These are phyloP conservation scores for Spodoptera frugiperda DNA, from an alignment of 1,140 invertebrate species.

Conservation along the genomic window DNA sequence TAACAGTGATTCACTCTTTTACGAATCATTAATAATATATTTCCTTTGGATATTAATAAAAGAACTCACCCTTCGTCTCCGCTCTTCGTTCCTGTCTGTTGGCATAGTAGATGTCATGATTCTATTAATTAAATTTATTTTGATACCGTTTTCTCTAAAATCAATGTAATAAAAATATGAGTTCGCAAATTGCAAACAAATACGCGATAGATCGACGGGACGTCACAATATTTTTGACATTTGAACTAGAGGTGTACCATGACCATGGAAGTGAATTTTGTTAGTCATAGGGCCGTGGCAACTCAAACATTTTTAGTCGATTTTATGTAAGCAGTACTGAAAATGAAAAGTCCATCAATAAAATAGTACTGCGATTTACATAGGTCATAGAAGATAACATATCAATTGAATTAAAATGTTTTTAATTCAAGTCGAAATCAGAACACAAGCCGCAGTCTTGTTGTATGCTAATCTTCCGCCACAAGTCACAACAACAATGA, in stretches of 20 bases:
- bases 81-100: slow-evolving; percentile 76
- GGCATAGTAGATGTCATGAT: slow-evolving; percentile 74
- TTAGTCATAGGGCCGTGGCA: too few species aligned
- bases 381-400: too few species aligned
- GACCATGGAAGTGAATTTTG: not conserved
- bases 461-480: too few species aligned
- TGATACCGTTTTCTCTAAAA: not conserved
- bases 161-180: not conserved
- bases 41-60: not conserved
- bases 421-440: too few species aligned
- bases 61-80: slow-evolving; percentile 73
- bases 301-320: too few species aligned
- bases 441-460: too few species aligned
- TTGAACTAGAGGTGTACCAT: not conserved
- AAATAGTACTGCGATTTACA: too few species aligned
- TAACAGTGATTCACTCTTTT: slow-evolving; percentile 53
- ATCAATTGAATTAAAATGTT: too few species aligned
- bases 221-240: slow-evolving; percentile 16
- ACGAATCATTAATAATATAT: slow-evolving; percentile 23
- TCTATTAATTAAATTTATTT: slow-evolving; percentile 38
- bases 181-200: slow-evolving; percentile 24
- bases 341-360: too few species aligned
- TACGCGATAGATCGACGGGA: not conserved
- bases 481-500: not conserved
- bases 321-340: not conserved